Evolutionary conservation across 2,888 invertebrate species (phyloP).

Genomic region (Scelioninae gen. 1): DNA sequence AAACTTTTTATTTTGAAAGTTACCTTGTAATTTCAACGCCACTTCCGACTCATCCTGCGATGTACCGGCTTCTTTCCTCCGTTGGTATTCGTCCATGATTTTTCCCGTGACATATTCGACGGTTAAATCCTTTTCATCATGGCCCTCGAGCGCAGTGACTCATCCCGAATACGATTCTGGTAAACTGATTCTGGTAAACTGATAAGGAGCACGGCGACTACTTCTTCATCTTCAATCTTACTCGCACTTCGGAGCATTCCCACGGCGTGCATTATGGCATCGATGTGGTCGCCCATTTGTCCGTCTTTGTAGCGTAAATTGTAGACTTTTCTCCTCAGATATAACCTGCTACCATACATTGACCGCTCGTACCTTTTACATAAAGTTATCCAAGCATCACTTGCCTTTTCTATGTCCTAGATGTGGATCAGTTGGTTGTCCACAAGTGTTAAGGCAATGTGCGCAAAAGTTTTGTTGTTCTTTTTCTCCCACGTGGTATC

Average conservation of each 20-base stretch:
- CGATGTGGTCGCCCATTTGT: constrained; percentile 64
- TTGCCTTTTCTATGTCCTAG: constrained; percentile 42
- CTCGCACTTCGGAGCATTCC: constrained; percentile 21
- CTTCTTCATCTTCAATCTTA: constrained; percentile 28
- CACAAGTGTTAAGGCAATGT: constrained; percentile 44
- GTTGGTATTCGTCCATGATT: constrained; percentile 71
- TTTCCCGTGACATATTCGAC: constrained; percentile 68
- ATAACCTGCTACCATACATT: constrained; percentile 32
- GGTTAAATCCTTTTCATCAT: constrained; percentile 66
- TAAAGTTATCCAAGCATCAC: constrained; percentile 50
- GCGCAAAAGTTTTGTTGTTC: constrained; percentile 65
- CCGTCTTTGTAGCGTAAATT: constrained; percentile 11
- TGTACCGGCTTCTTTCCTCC: constrained; percentile 32
- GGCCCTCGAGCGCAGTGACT: constrained; percentile 70
- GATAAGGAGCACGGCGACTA: constrained; percentile 57
- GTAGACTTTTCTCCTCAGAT: constrained; percentile 31
- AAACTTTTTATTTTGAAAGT: background rate
- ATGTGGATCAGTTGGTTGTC: constrained; percentile 61
- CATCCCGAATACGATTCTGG: constrained; percentile 73
- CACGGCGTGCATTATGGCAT: constrained; percentile 63
- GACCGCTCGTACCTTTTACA: constrained; percentile 30
- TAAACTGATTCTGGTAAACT: too few relatives aligned
- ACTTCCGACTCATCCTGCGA: constrained; percentile 14
- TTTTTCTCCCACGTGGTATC: constrained; percentile 56
- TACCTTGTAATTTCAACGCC: constrained; percentile 6